Base-by-base conservation (phyloP, 2,888 invertebrate species). In the Zaprionus lineosus region DNA sequence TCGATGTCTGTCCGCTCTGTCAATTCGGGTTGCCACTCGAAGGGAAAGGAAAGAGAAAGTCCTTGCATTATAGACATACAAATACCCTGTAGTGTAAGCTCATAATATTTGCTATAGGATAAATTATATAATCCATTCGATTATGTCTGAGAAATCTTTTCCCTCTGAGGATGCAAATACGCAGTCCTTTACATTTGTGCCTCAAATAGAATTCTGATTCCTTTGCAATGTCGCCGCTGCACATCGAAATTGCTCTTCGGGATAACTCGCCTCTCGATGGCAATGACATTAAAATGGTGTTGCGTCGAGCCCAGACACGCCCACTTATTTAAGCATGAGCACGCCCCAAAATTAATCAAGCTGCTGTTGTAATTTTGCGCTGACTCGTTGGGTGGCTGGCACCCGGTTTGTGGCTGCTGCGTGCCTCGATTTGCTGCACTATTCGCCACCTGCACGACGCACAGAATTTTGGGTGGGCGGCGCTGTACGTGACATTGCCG, bases 321-420 rank as follows among this genome's bases (percentile, higher is more conserved):
- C 81, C 86, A 79, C 81, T 72, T 72, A 74, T 72, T 85, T 79
- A 59, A 65, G 56, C 59, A 67, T 43, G 61, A 63, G 43, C 40
- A 79, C 86, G 81, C 81, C 81, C 60, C 39, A 57, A 70, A 84
- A 85, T 85, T 79, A 85, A 85, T 85, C 81, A 85, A 83, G 60
- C 86, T 79, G 59, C 86, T 84, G 81, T 72, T 79, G 76, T 68
- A 74, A 83, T 76, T 74, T 53, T 46, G 33, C 15, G 19, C 37
- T 46, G 36, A 18, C 28, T 19, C 11, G 6, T 6, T 37, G 33
- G 33, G 9, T 52, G 44, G 26, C 19, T 37, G 55, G 29, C 28
- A 34, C 11, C 37, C 9, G 29, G 9, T 28, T 19, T 19, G 34
- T 12, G 40, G 24, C 40, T 47, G 46, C 18, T 61, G 73, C 57